Evolutionary conservation across 2,113 vertebrate genomes (phyloP).

Genomic region (Dasyurus viverrinus): DNA sequence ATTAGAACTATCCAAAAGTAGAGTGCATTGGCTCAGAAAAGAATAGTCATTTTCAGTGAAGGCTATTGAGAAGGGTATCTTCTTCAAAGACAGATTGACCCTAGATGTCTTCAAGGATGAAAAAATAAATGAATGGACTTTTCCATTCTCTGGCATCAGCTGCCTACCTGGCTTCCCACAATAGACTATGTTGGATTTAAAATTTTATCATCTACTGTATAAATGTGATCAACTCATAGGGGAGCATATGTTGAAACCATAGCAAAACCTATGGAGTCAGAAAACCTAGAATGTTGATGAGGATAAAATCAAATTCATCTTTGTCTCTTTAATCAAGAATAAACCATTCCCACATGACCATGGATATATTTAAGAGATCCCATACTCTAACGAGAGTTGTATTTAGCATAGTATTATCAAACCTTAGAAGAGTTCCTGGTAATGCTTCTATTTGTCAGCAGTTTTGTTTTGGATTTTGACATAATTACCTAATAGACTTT

Average conservation of each 20-base stretch:
- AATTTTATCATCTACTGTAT: not conserved
- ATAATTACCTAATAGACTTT: not conserved
- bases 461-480: not conserved
- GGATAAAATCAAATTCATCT: not conserved
- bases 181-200: not conserved
- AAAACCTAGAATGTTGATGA: not conserved
- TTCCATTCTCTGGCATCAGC: not conserved
- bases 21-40: not conserved
- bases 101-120: not conserved
- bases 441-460: not conserved
- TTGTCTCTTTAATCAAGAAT: not conserved
- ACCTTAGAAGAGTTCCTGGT: not conserved
- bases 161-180: not conserved
- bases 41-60: not conserved
- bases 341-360: not conserved
- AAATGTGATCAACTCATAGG: not conserved
- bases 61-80: not conserved
- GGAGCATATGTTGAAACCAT: not conserved
- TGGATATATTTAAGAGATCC: not conserved
- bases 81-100: not conserved
- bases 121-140: not conserved
- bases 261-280: not conserved
- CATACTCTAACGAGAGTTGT: not conserved
- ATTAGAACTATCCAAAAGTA: not conserved
- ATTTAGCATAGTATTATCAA: not conserved